These are phyloP conservation scores for Ganaspis brasiliensis DNA, from an alignment of 2,888 invertebrate genomes.

Conservation along the genomic window DNA sequence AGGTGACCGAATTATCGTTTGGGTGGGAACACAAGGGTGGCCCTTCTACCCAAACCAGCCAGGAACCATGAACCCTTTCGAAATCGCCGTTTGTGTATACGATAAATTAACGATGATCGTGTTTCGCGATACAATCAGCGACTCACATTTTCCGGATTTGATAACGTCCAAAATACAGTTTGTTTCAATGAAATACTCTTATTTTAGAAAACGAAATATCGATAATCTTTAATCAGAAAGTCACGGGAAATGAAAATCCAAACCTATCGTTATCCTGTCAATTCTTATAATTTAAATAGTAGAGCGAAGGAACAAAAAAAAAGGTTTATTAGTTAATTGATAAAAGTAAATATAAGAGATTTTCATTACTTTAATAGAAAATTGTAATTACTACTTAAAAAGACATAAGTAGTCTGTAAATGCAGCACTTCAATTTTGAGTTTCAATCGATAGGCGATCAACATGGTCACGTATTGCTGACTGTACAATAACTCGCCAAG, in stretches of 20 bases:
- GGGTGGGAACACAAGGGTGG: slow-evolving; percentile 58
- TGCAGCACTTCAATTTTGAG: neutral
- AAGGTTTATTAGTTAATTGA: too few relatives aligned
- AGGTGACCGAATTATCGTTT: slow-evolving; percentile 70
- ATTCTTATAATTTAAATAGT: too few relatives aligned
- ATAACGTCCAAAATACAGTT: slow-evolving; percentile 32
- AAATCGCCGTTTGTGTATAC: slow-evolving; percentile 28
- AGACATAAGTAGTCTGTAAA: neutral
- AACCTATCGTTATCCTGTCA: too few relatives aligned
- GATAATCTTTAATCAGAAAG: neutral
- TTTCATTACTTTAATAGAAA: too few relatives aligned
- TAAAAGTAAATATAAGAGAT: too few relatives aligned
- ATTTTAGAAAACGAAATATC: neutral
- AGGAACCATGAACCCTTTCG: slow-evolving; percentile 33
- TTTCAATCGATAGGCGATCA: slow-evolving; percentile 16
- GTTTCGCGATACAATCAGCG: slow-evolving; percentile 35
- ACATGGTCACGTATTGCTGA: slow-evolving; percentile 40
- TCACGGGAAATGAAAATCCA: neutral
- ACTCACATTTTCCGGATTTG: slow-evolving; percentile 36
- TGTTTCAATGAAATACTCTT: slow-evolving; percentile 4
- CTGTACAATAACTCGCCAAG: slow-evolving; percentile 31
- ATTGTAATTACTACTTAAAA: neutral
- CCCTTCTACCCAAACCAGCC: slow-evolving; percentile 60
- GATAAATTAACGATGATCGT: slow-evolving; percentile 35
- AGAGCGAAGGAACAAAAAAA: too few relatives aligned